A percentile compares a stretch with the other conserved stretches of the same genome.
Conservation (phyloP, 2,797 vertebrate species). For the Garrulus glandarius region DNA sequence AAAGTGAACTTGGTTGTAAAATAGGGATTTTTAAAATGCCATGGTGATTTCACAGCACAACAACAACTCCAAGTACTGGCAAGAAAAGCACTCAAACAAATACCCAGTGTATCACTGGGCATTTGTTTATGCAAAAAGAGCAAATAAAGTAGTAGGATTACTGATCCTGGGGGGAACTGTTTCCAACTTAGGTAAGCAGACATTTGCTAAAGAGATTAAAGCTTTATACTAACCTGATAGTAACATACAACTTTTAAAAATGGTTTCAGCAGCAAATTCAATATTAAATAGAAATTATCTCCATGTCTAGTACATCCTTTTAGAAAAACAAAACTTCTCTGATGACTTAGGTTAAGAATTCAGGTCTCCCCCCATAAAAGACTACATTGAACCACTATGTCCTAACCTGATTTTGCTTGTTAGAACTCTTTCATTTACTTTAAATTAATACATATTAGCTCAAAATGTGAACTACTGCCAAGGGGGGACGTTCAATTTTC, state of each 20-base stretch:
- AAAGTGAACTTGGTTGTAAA: not conserved
- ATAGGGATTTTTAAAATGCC: not conserved
- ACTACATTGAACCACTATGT: not conserved
- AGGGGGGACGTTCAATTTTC: rapidly evolving
- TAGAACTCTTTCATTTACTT: not conserved
- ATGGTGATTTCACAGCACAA: not conserved
- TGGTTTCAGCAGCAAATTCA: not conserved
- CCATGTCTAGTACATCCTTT: not conserved
- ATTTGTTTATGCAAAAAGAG: not conserved
- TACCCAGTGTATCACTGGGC: rapidly evolving
- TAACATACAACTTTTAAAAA: not conserved
- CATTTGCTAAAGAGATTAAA: not conserved
- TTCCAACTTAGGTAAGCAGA: not conserved
- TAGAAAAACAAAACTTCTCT: not conserved
- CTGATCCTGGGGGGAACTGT: not conserved
- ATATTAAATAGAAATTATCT: not conserved
- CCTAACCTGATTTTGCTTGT: not conserved
- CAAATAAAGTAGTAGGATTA: not conserved
- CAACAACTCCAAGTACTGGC: not conserved
- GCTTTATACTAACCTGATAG: not conserved
- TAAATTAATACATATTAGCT: not conserved
- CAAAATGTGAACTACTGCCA: not conserved
- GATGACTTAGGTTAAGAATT: not conserved
- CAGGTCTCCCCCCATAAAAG: not conserved
- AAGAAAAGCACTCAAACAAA: not conserved